Conservation (phyloP, 2,888 invertebrate genomes). For the Hemistola chrysoprasaria region DNA sequence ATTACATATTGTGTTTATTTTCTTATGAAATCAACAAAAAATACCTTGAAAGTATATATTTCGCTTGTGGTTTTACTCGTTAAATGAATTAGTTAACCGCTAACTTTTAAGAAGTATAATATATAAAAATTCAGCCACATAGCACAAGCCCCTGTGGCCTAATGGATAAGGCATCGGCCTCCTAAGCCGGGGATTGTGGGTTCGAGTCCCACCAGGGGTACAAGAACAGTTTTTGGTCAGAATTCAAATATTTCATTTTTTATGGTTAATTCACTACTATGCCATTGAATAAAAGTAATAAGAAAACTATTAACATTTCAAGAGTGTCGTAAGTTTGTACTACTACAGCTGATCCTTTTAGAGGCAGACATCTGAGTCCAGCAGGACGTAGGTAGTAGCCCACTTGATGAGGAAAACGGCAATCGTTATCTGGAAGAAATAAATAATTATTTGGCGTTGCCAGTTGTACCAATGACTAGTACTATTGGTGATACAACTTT, state of each 20-base stretch:
- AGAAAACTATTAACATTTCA: conserved; percentile 7
- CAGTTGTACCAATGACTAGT: no score
- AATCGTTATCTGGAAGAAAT: conserved; percentile 82
- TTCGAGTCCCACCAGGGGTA: conserved; percentile 90
- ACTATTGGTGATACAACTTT: no score
- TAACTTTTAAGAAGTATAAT: no score
- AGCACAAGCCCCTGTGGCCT: conserved; percentile 85
- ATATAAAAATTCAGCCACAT: no score
- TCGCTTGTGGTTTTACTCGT: no score
- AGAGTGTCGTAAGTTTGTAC: conserved; percentile 27
- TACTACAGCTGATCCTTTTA: conserved; percentile 45
- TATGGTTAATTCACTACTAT: conserved; percentile 18
- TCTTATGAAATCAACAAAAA: no score
- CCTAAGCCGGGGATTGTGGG: conserved; percentile 90
- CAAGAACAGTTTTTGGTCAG: not conserved
- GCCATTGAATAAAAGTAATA: conserved; percentile 9
- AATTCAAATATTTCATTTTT: conserved; percentile 3
- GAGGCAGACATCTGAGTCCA: conserved; percentile 71
- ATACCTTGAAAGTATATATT: no score
- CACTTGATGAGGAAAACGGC: conserved; percentile 85
- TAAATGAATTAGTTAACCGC: no score
- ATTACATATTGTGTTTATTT: no score
- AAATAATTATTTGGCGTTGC: no score
- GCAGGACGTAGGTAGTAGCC: conserved; percentile 76
- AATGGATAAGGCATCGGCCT: conserved; percentile 90